Evolutionary conservation across 2,888 invertebrate genomes (phyloP).

Genomic region (Ariolimax columbianus): DNA sequence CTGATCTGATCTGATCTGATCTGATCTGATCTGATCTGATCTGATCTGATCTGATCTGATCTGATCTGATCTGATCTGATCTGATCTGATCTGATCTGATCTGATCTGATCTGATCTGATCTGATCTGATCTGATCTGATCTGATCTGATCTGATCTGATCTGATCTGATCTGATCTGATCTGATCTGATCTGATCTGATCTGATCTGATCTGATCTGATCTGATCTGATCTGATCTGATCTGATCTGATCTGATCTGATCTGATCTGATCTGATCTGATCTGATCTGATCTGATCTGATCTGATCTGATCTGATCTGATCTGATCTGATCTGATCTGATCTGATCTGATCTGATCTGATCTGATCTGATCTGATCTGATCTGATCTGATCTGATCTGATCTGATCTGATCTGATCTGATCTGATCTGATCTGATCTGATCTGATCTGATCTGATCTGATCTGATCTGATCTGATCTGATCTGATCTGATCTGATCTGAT

Average conservation of each 20-base stretch:
- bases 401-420: slow-evolving; percentile 1
- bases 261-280: background rate
- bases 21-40: slow-evolving; percentile 2
- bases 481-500: background rate
- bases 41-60: background rate
- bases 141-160: background rate
- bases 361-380: background rate
- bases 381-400: background rate
- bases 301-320: slow-evolving; percentile 1
- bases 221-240: too few relatives aligned
- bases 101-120: background rate
- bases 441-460: slow-evolving; percentile 6
- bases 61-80: background rate
- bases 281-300: background rate
- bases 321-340: background rate
- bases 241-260: slow-evolving; percentile 6
- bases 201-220: too few relatives aligned
- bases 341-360: slow-evolving; percentile 6
- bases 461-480: background rate
- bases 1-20: slow-evolving; percentile 19
- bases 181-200: too few relatives aligned
- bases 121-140: slow-evolving; percentile 6
- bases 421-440: background rate
- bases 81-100: slow-evolving; percentile 1
- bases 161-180: background rate